phyloP scores from a whole-genome alignment of 1,140 invertebrate species.

The Reticulitermes speratus region DNA sequence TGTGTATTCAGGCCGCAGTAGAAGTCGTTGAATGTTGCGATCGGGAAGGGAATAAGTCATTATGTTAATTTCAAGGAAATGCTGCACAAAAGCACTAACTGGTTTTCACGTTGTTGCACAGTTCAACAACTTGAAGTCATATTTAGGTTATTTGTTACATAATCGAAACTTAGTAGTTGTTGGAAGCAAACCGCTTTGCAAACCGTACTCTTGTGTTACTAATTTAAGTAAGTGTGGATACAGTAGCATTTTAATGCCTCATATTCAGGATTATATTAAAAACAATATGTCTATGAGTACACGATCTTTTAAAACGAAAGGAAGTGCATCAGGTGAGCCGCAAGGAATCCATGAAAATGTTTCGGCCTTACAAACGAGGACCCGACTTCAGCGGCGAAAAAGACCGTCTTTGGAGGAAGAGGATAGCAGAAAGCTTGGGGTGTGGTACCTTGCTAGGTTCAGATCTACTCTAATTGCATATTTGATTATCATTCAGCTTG shows the following conservation, averaged over 20 bases:
- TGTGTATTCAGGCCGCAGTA: too few species aligned
- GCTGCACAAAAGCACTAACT: background rate
- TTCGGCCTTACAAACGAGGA: constrained; percentile 53
- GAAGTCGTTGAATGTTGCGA: too few species aligned
- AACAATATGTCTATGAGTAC: background rate
- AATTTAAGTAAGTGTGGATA: background rate
- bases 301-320: background rate
- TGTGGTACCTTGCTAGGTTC: constrained; percentile 30
- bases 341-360: constrained; percentile 47
- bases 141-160: background rate
- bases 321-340: background rate
- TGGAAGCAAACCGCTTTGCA: background rate
- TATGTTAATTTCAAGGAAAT: too few species aligned
- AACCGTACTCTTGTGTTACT: background rate
- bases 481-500: background rate
- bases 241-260: background rate
- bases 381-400: constrained; percentile 55
- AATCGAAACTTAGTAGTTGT: background rate
- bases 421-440: constrained; percentile 37
- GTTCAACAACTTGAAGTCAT: background rate
- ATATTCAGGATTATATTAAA: background rate
- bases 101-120: background rate
- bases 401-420: constrained; percentile 48
- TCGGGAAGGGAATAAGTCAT: background rate
- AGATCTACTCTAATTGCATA: background rate